Evolutionary conservation across 2,113 vertebrate genomes (phyloP), one percentile per base, ranked within the genome.

Genomic region (Vulpes vulpes): DNA sequence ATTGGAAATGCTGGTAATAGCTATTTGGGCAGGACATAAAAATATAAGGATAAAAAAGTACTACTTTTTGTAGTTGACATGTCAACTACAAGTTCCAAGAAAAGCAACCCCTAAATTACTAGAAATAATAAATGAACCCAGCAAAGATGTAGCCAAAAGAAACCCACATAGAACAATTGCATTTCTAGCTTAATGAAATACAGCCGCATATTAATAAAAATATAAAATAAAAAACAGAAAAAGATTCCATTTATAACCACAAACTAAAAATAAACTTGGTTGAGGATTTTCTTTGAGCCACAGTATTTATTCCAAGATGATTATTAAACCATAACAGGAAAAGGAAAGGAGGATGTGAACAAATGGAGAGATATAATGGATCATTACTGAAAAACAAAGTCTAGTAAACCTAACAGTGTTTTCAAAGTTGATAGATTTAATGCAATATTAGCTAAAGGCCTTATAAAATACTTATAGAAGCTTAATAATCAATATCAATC

Each of bases 101-200:
- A 98, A 97, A 97, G 92, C 90, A 94, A 76, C 57, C 64, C 55
- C 32, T 73, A 91, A 96, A 96, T 95, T 86, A 64, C 80, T 92
- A 97, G 94, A 92, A 97, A 96, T 95, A 97, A 96, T 96, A 96
- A 96, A 84, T 74, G 69, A 96, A 80, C 97, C 92, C 94, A 95
- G 96, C 80, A 97, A 96, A 92, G 69, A 89, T 69, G 14, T 23
- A 74, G 95, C 96, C 96, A 96, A 92, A 94, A 95, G 90, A 94
- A 98, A 96, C 43, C 92, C 80, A 85, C 69, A 94, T 8, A 92
- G 90, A 95, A 90, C 79, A 95, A 93, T 51, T 80, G 30, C 85
- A 89, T 96, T 94, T 83, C 82, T 65, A 59, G 84, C 89, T 95
- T 90, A 84, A 90, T 92, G 80, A 97, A 97, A 97, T 71, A 90